Percentiles rank a stretch among this genome's conserved stretches.
Evolutionary conservation across 2,113 vertebrate species (phyloP).

Genomic region (Promerops cafer): DNA sequence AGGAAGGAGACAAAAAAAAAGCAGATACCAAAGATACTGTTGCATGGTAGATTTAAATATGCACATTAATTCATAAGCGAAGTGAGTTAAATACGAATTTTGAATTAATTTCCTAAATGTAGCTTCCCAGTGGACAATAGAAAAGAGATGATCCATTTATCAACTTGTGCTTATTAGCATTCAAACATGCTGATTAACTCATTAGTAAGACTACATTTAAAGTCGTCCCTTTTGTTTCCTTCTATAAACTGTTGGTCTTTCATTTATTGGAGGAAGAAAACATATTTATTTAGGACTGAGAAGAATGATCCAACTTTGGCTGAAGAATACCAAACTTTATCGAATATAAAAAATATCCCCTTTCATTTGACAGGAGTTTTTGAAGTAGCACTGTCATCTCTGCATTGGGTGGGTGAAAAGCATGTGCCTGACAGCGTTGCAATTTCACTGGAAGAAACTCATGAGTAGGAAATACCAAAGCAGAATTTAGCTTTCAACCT

Average conservation of each 20-base stretch:
- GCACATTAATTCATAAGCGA: conserved; percentile 37
- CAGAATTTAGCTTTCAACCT: background rate
- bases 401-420: background rate
- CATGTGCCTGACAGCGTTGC: background rate
- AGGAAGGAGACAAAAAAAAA: background rate
- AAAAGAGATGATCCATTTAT: conserved; percentile 33
- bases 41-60: conserved; percentile 3
- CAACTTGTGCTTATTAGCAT: conserved; percentile 32
- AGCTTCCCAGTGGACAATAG: conserved; percentile 46
- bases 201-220: conserved; percentile 36
- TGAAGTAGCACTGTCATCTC: background rate
- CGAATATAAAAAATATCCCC: background rate
- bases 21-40: background rate
- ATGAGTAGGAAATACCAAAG: background rate
- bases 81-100: background rate
- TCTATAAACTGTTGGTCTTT: background rate
- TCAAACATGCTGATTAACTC: conserved; percentile 50
- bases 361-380: background rate
- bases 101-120: conserved; percentile 26
- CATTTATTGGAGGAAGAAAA: background rate
- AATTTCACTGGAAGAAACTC: background rate
- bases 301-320: background rate
- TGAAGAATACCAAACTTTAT: background rate
- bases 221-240: conserved; percentile 5
- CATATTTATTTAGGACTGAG: background rate